A percentile compares a stretch with the other conserved stretches of the same genome.
Conservation (phyloP, 2,797 vertebrate species). For the Tragopan temminckii region DNA sequence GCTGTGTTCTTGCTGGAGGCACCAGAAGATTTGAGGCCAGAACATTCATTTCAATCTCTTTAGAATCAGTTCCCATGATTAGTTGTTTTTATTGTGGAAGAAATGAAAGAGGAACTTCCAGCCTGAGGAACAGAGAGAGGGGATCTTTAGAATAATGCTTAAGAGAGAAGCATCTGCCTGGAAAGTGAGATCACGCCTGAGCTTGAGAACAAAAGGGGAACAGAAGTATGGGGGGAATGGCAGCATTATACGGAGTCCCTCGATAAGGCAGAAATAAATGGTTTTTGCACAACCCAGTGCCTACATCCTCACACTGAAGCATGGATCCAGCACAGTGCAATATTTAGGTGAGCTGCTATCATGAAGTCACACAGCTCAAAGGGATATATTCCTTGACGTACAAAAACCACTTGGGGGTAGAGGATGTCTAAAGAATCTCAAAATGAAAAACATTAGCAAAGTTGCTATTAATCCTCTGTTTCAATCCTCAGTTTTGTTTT, state of each 20-base stretch:
- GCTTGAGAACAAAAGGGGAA: neutral
- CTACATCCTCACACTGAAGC: fast-evolving
- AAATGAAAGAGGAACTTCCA: neutral
- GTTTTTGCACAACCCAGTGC: neutral
- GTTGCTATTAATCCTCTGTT: neutral
- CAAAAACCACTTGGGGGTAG: neutral
- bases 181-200: neutral
- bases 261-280: neutral
- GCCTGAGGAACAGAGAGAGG: neutral
- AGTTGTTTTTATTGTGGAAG: neutral
- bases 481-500: neutral
- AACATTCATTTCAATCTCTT: slow-evolving; percentile 14
- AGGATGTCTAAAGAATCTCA: neutral
- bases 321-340: neutral
- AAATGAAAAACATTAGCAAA: neutral
- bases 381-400: neutral
- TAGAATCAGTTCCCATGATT: neutral
- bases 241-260: neutral
- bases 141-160: neutral
- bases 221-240: neutral
- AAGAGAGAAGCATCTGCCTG: neutral
- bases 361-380: neutral
- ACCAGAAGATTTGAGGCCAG: neutral
- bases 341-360: neutral
- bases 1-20: slow-evolving; percentile 5